Conservation (phyloP, 2,113 vertebrate species). For the Brachyhypopomus occidentalis region DNA sequence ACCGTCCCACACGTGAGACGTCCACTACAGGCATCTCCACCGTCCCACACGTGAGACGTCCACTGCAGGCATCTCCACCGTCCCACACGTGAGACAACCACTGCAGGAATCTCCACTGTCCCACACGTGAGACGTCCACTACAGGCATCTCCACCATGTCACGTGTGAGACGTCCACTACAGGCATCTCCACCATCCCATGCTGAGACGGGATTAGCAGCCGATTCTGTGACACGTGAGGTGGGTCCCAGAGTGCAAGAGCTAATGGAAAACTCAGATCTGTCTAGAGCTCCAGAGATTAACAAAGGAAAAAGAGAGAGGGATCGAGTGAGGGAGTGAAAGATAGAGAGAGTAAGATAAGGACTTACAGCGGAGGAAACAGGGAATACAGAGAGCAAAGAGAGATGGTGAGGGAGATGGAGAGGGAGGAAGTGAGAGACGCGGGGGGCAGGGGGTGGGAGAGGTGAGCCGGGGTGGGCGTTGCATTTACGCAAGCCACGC, state of each 20-base stretch:
- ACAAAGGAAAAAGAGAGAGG: neutral
- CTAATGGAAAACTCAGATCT: neutral
- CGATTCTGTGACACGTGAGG: neutral
- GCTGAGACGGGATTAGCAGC: neutral
- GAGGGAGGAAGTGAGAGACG: neutral
- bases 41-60: too few species aligned
- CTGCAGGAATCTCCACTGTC: too few species aligned
- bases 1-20: too few species aligned
- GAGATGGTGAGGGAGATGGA: neutral
- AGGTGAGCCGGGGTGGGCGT: too few species aligned
- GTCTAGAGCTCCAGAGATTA: neutral
- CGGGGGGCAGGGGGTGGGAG: neutral
- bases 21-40: too few species aligned
- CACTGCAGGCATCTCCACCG: too few species aligned
- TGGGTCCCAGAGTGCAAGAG: neutral
- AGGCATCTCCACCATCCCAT: too few species aligned
- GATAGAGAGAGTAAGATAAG: neutral
- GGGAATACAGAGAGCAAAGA: neutral
- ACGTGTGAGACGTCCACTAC: too few species aligned
- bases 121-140: too few species aligned
- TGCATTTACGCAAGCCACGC: constrained; percentile 67
- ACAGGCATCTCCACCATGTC: too few species aligned
- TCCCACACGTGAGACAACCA: too few species aligned
- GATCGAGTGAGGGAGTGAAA: neutral
- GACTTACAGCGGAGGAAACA: neutral